Conservation (phyloP, 2,888 invertebrate genomes). For the Polymixis lichenea region DNA sequence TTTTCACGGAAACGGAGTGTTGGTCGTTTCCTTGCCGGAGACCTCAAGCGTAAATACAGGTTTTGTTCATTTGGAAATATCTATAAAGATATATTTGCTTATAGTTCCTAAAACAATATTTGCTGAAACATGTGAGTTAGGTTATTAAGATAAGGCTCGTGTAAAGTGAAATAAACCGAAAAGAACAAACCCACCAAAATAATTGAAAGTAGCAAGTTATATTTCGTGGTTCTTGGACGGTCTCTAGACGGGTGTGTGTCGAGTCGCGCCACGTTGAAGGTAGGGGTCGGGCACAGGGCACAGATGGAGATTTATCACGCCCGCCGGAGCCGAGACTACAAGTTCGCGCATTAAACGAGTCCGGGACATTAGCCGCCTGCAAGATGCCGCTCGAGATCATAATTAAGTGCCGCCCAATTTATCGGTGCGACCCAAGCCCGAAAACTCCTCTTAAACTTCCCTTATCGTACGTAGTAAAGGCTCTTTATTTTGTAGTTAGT, state of each 20-base stretch:
- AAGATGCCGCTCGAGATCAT: slow-evolving; percentile 91
- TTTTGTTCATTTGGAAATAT: slow-evolving; percentile 18
- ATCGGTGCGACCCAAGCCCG: slow-evolving; percentile 89
- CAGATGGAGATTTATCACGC: slow-evolving; percentile 90
- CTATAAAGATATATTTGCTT: neutral
- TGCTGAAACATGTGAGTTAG: neutral
- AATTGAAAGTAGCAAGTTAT: slow-evolving; percentile 37
- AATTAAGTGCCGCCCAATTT: slow-evolving; percentile 91
- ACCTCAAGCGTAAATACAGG: slow-evolving; percentile 5
- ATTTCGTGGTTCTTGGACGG: slow-evolving; percentile 38
- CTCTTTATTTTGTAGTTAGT: slow-evolving; percentile 90
- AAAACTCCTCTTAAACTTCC: slow-evolving; percentile 89
- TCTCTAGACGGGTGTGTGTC: slow-evolving; percentile 65
- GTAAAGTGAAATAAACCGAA: neutral
- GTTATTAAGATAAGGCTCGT: neutral
- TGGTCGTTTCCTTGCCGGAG: slow-evolving; percentile 22
- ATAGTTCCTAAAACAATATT: neutral
- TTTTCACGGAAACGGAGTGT: slow-evolving; percentile 29
- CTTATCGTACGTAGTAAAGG: slow-evolving; percentile 89
- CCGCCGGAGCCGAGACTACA: slow-evolving; percentile 88
- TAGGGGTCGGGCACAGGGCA: slow-evolving; percentile 77
- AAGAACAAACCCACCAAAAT: slow-evolving; percentile 14
- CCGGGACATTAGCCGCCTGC: slow-evolving; percentile 90
- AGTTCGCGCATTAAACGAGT: slow-evolving; percentile 91
- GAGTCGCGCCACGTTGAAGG: slow-evolving; percentile 67